Evolutionary conservation across 2,113 vertebrate species (phyloP).

Genomic region (Elaphurus davidianus): DNA sequence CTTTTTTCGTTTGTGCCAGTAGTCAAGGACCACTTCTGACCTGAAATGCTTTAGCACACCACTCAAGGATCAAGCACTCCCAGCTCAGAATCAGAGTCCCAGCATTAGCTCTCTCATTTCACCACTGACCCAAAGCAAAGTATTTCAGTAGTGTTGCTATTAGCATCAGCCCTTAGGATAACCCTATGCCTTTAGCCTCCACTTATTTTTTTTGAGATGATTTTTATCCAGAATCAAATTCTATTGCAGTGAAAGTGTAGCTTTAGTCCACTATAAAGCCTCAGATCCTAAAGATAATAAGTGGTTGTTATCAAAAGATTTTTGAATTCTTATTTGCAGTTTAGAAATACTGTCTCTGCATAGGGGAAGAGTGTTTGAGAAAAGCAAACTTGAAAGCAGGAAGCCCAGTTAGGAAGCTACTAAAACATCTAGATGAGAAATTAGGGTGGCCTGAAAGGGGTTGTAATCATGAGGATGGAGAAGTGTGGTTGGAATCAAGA

Average conservation of each 20-base stretch:
- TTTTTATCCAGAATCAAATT: conserved; percentile 18
- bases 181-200: neutral
- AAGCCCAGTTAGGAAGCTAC: neutral
- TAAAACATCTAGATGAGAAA: neutral
- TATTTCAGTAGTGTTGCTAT: neutral
- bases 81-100: neutral
- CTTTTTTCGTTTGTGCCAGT: conserved; percentile 17
- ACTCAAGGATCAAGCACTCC: neutral
- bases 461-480: neutral
- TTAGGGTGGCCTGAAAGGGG: neutral
- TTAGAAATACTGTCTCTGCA: neutral
- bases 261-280: neutral
- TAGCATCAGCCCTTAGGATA: neutral
- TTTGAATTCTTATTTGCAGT: conserved; percentile 21
- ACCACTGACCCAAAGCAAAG: neutral
- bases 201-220: neutral
- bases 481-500: neutral
- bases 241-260: neutral
- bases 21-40: neutral
- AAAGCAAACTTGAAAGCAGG: neutral
- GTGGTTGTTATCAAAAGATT: conserved; percentile 19
- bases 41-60: neutral
- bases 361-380: neutral
- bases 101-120: neutral
- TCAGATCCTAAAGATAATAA: neutral